phyloP scores from a whole-genome alignment of 1,140 invertebrate species.

The Philopotamus ludificatus region DNA sequence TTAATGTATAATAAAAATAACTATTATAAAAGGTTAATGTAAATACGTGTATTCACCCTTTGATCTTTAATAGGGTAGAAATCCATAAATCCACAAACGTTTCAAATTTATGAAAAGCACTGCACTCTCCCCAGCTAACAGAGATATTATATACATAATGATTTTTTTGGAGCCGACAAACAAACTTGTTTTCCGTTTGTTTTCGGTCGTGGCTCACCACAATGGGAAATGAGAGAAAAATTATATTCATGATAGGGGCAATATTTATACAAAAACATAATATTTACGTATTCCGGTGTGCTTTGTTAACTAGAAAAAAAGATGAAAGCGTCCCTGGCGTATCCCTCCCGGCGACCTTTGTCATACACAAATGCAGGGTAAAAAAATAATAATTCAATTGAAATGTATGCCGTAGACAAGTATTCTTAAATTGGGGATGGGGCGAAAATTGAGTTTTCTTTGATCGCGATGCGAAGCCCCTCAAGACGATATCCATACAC shows the following conservation, averaged over 20 bases:
- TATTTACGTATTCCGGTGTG: conserved; percentile 3
- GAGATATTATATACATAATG: background rate
- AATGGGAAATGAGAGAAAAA: background rate
- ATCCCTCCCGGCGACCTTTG: conserved; percentile 6
- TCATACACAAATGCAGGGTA: conserved; percentile 10
- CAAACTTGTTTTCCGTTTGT: background rate
- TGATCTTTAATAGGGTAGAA: no score
- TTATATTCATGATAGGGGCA: background rate
- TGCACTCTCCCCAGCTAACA: background rate
- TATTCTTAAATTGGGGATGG: background rate
- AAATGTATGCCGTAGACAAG: conserved; percentile 1
- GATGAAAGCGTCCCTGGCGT: conserved; percentile 18
- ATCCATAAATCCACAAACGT: no score
- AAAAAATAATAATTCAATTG: conserved; percentile 16
- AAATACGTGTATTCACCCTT: no score
- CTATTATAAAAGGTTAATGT: no score
- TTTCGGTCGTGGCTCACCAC: background rate
- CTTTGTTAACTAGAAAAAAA: conserved; percentile 24
- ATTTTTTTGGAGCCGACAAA: background rate
- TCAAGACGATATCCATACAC: no score
- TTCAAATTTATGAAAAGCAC: no score
- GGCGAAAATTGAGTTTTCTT: background rate
- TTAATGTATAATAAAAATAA: no score
- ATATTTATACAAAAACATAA: background rate
- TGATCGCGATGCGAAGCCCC: no score